phyloP scores from a whole-genome alignment of 2,888 invertebrate species.

The Pilophorus perplexus region DNA sequence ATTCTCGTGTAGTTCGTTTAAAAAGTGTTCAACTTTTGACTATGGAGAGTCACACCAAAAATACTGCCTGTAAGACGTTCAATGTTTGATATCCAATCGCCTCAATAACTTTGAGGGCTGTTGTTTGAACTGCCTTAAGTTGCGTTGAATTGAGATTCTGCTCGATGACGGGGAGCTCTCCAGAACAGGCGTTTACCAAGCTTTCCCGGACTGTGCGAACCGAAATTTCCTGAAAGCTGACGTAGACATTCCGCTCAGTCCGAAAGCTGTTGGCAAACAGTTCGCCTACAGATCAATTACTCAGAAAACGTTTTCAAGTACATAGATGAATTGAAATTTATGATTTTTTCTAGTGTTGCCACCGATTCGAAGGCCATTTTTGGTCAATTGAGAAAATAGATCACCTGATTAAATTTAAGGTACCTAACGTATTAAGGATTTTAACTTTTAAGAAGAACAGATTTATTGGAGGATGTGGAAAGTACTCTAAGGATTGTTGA shows the following conservation, averaged over 20 bases:
- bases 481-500: conserved; percentile 7
- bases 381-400: conserved; percentile 5
- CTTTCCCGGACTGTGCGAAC: no score
- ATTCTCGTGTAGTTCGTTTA: no score
- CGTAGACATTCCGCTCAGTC: no score
- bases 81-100: no score
- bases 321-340: background rate
- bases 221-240: no score
- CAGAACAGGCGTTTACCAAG: background rate
- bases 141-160: background rate
- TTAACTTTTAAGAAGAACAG: conserved; percentile 1
- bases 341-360: background rate
- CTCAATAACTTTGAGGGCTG: no score
- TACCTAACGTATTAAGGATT: background rate
- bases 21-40: no score
- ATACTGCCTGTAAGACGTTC: no score
- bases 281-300: background rate
- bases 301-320: background rate
- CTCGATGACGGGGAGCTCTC: no score
- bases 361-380: conserved; percentile 1
- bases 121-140: background rate
- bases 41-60: no score
- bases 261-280: background rate
- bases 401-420: conserved; percentile 13
- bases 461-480: conserved; percentile 9